These are phyloP conservation scores for Blastobasis lacticolella DNA, from an alignment of 2,888 invertebrate genomes.

Conservation along the genomic window DNA sequence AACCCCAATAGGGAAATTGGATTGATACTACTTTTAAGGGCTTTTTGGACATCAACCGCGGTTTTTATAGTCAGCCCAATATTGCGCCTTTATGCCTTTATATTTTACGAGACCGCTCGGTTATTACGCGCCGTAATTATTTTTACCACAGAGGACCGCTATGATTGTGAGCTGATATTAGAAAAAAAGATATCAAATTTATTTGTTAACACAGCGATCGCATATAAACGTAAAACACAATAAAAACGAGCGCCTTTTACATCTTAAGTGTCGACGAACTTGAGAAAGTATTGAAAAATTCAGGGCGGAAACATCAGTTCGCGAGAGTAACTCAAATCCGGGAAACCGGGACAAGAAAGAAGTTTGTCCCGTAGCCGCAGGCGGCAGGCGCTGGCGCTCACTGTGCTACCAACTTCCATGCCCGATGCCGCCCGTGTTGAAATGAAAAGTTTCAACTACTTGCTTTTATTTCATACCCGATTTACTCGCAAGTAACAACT, in stretches of 20 bases:
- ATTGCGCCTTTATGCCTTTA: conserved; percentile 55
- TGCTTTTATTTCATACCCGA: conserved; percentile 57
- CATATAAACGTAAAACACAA: too few relatives aligned
- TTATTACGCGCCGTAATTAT: conserved; percentile 25
- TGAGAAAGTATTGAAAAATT: conserved; percentile 5
- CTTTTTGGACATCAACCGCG: conserved; percentile 61
- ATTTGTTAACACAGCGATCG: too few relatives aligned
- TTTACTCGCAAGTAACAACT: conserved; percentile 33
- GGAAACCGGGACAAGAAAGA: conserved; percentile 23
- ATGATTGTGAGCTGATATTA: too few relatives aligned
- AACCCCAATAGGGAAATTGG: conserved; percentile 69
- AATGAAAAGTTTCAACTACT: conserved; percentile 48
- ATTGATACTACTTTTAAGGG: conserved; percentile 69
- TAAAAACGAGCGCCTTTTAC: too few relatives aligned
- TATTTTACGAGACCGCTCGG: conserved; percentile 44
- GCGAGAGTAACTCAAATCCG: conserved; percentile 6
- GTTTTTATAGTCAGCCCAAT: conserved; percentile 58
- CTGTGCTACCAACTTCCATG: conserved; percentile 26
- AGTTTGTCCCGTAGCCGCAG: conserved; percentile 27
- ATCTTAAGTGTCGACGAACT: neutral
- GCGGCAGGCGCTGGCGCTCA: conserved; percentile 29
- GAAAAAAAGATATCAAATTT: too few relatives aligned
- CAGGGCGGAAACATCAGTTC: conserved; percentile 5
- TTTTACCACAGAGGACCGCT: neutral
- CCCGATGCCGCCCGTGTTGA: conserved; percentile 27